Conservation (phyloP, 2,113 vertebrate species). For the Brachirus orientalis region DNA sequence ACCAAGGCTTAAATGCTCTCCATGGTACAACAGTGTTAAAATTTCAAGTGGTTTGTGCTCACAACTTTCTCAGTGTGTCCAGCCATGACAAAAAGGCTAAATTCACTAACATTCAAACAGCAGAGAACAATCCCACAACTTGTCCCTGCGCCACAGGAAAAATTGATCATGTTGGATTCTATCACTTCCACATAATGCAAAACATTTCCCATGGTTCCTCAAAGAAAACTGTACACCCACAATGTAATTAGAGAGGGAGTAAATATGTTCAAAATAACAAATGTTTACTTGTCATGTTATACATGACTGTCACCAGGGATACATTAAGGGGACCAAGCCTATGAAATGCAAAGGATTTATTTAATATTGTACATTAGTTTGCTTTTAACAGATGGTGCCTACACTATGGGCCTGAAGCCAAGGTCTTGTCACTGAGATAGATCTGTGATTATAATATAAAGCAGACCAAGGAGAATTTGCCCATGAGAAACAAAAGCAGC, state of each 20-base stretch:
- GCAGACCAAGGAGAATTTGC: conserved; percentile 35
- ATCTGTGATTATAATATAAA: conserved; percentile 56
- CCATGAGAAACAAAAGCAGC: conserved; percentile 57
- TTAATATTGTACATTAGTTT: conserved; percentile 15
- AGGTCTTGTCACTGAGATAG: conserved; percentile 27
- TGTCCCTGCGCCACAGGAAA: conserved; percentile 16
- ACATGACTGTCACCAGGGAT: conserved; percentile 18
- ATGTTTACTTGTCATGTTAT: conserved; percentile 30
- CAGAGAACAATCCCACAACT: conserved; percentile 22
- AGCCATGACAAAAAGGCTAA: conserved; percentile 25
- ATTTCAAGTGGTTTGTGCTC: conserved; percentile 5
- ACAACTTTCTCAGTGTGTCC: conserved; percentile 12
- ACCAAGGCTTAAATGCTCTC: conserved; percentile 10
- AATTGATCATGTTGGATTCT: conserved; percentile 40
- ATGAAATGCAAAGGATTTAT: conserved; percentile 23
- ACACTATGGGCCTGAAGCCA: conserved; percentile 33
- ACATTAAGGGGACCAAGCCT: not conserved
- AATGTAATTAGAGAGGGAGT: conserved; percentile 30
- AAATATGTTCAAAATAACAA: conserved; percentile 28
- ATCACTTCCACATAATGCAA: conserved; percentile 15
- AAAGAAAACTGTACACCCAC: conserved; percentile 39
- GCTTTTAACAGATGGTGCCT: conserved; percentile 34
- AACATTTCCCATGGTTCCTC: conserved; percentile 45
- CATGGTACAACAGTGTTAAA: conserved; percentile 5
- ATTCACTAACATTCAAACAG: conserved; percentile 8